Base-by-base conservation (phyloP, 2,888 invertebrate genomes). In the Boloria euphrosyne region DNA sequence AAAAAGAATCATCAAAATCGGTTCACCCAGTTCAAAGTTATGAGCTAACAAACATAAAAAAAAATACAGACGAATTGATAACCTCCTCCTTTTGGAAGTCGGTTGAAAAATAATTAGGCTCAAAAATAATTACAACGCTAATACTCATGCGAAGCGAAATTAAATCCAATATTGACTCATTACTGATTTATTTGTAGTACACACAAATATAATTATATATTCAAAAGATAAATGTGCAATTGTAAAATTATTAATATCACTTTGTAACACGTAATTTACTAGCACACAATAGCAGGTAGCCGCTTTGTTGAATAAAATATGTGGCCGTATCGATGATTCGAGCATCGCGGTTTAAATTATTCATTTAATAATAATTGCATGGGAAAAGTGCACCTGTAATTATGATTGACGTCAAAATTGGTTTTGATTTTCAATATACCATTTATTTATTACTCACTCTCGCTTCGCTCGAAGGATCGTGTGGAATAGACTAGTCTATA, bases 301-400 rank as follows among this genome's bases (percentile, higher is more conserved):
- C 44, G 57, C 46, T 57, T 46, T 10, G 46, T 59, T 59, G 47
- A 59, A 59, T 49, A 59, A 59, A 49, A 59, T 59, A 59, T 59
- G 14, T 16, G 47, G 31, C 59, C 14, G 17, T 59, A 59, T 47
- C 59, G 49, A 38, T 49, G 31, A 59, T 17, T 59, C 27, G 27
- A 13, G 47, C 46, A 27, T 58, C 27, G 13, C 58, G 6, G 31
- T 14, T 3, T 14, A 17, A 38, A 59, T 49, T 27, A 49, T 59
- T 59, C 49, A 59, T 59, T 47, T 49, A 59, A 38, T 18, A 59
- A 38, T 18, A 18, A 59, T 47, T 58, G 49, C 31, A 58, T 49
- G 31, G 16, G 13, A 13, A 58, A 58, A 49, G 47, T 58, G 13
- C 47, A 49, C 6, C 18, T 18, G 22, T 57, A 4, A 18, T n/a